Evolutionary conservation across 2,888 invertebrate species (phyloP).

Genomic region (Mimachlamys varia): DNA sequence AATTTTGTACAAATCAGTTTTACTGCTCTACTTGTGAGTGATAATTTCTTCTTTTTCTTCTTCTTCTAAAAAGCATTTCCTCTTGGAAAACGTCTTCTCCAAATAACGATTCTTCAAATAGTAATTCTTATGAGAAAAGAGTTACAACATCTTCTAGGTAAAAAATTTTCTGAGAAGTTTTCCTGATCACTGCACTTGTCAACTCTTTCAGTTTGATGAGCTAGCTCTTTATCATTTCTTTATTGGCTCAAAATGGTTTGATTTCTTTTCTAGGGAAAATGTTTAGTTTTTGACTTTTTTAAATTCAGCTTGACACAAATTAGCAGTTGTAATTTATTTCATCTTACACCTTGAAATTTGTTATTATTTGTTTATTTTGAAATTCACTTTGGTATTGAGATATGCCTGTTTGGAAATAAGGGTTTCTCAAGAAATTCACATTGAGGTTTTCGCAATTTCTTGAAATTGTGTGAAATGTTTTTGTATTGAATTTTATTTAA

Average conservation of each 20-base stretch:
- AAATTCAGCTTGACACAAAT: no score
- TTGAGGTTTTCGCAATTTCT: no score
- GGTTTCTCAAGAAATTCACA: no score
- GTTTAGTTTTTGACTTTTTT: no score
- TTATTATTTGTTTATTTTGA: no score
- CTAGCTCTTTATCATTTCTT: not conserved
- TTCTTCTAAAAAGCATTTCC: not conserved
- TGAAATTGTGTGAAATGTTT: no score
- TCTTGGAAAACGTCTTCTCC: not conserved
- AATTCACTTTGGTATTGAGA: no score
- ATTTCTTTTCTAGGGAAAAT: not conserved
- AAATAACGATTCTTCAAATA: not conserved
- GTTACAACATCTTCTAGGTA: not conserved
- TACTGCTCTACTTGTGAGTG: not conserved
- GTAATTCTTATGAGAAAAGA: not conserved
- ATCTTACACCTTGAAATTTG: no score
- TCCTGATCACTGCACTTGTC: not conserved
- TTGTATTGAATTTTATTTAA: no score
- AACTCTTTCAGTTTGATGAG: not conserved
- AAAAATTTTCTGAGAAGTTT: not conserved
- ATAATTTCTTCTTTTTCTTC: not conserved
- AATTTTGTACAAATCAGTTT: not conserved
- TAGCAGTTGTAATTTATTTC: no score
- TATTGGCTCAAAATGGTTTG: not conserved
- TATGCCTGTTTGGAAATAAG: no score